Evolutionary conservation across 2,797 vertebrate genomes (phyloP).

Genomic region (Premnoplex brunnescens): DNA sequence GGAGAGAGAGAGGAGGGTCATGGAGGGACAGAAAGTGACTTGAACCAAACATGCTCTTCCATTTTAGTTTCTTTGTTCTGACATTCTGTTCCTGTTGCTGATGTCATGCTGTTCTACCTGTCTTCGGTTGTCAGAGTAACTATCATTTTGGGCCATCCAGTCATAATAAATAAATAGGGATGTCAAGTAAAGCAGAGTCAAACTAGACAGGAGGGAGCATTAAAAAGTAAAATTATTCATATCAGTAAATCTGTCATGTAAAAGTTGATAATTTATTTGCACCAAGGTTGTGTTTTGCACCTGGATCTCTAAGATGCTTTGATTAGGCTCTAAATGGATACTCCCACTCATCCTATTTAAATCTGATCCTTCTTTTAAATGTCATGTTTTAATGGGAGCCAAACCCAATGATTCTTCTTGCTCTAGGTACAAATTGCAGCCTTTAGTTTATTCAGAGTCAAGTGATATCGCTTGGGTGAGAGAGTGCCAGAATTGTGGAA

Average conservation of each 20-base stretch:
- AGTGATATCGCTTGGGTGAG: neutral
- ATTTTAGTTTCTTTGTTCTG: neutral
- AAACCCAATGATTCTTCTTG: neutral
- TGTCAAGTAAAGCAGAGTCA: constrained; percentile 63
- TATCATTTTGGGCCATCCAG: constrained; percentile 78
- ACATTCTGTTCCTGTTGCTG: neutral
- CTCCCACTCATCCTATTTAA: neutral
- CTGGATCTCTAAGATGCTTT: neutral
- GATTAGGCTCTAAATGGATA: neutral
- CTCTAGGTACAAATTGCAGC: neutral
- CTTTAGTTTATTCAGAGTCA: neutral
- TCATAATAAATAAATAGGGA: constrained; percentile 81
- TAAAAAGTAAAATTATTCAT: neutral
- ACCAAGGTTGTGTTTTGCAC: neutral
- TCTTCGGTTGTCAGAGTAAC: constrained; percentile 82
- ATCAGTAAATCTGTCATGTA: neutral
- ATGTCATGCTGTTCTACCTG: constrained; percentile 35
- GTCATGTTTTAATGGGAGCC: neutral
- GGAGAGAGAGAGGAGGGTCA: neutral
- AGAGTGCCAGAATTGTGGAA: neutral
- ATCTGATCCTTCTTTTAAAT: neutral
- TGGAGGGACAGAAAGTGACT: neutral
- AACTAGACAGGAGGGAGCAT: neutral
- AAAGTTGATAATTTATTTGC: neutral
- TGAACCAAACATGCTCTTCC: neutral